Percentiles rank a stretch among this genome's conserved stretches.
phyloP scores from a whole-genome alignment of 2,113 vertebrate genomes.

The Malurus alboscapulatus region DNA sequence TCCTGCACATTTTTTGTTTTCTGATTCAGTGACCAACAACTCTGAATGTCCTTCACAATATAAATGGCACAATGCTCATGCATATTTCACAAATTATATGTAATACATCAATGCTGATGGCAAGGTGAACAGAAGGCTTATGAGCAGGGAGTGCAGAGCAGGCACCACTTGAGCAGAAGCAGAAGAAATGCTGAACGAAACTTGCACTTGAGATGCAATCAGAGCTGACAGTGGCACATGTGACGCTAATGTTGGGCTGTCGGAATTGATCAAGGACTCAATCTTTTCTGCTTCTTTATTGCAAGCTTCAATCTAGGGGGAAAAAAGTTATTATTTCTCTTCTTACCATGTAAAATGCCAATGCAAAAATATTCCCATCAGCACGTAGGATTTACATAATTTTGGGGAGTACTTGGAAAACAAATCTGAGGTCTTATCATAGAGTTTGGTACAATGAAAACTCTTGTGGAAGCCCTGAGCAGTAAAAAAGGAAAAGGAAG shows the following conservation, averaged over 20 bases:
- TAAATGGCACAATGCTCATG: not conserved
- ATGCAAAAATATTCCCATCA: not conserved
- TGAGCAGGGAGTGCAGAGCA: conserved; percentile 18
- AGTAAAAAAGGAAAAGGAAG: not conserved
- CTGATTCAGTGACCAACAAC: not conserved
- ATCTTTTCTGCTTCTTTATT: conserved; percentile 98
- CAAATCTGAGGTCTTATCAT: not conserved
- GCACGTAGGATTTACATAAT: not conserved
- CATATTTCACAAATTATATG: conserved; percentile 7
- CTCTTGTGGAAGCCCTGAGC: not conserved
- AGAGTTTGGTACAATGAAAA: not conserved
- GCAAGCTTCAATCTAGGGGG: conserved; percentile 90
- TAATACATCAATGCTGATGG: not conserved
- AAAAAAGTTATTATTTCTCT: not conserved
- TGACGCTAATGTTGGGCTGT: conserved; percentile 89
- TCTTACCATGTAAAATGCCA: not conserved
- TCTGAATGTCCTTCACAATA: conserved; percentile 40
- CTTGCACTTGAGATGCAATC: conserved; percentile 83
- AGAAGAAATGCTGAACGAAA: conserved; percentile 80
- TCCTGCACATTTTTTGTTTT: not conserved
- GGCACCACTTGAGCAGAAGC: not conserved
- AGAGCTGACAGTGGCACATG: conserved; percentile 93
- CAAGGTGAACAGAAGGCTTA: conserved; percentile 57
- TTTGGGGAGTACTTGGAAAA: not conserved
- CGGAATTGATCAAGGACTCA: conserved; percentile 92